Conservation (phyloP, 2,113 vertebrate genomes). For the Hippopotamus amphibius region DNA sequence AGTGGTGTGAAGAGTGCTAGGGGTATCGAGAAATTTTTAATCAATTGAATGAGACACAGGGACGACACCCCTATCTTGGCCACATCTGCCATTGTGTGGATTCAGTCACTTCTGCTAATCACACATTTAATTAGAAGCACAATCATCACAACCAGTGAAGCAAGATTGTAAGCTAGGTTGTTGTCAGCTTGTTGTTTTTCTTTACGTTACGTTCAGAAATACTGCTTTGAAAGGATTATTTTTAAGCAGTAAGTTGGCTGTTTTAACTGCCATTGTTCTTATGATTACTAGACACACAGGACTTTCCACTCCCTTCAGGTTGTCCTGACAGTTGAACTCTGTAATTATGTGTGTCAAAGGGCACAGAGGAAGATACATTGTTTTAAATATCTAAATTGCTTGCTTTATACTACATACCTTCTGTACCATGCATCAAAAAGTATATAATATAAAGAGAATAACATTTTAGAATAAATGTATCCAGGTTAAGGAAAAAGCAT, state of each 20-base stretch:
- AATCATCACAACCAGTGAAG: background rate
- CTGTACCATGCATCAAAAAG: background rate
- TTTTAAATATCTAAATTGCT: slow-evolving; percentile 41
- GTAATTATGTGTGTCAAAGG: background rate
- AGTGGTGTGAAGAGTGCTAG: background rate
- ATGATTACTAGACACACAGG: background rate
- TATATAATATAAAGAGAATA: background rate
- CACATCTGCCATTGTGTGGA: background rate
- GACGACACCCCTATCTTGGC: background rate
- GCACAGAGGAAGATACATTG: background rate
- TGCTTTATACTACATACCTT: background rate
- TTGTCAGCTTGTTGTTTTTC: background rate
- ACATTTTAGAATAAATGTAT: slow-evolving; percentile 28
- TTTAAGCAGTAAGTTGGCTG: background rate
- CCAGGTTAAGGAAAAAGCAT: slow-evolving; percentile 14
- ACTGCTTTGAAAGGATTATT: slow-evolving; percentile 10
- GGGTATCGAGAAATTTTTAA: background rate
- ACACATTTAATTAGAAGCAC: background rate
- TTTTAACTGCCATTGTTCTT: slow-evolving; percentile 21
- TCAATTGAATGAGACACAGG: background rate
- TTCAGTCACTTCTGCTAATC: background rate
- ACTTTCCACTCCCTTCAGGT: background rate
- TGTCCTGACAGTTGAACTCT: background rate
- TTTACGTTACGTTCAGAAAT: background rate
- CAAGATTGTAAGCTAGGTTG: background rate